phyloP scores from a whole-genome alignment of 2,797 vertebrate genomes.

The Leptatherina wallacei region DNA sequence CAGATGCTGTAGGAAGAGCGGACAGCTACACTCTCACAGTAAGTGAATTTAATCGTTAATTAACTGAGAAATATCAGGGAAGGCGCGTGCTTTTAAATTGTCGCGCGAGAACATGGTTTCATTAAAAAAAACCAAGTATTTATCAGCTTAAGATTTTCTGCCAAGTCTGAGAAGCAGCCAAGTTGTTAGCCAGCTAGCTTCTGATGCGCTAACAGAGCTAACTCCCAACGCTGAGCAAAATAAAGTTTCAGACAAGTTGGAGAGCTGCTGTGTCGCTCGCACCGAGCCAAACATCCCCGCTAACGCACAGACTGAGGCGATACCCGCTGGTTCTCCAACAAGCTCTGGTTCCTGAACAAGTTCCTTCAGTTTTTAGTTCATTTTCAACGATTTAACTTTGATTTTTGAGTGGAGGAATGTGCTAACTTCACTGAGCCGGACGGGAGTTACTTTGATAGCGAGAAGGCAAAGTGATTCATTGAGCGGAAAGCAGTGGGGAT shows the following conservation, averaged over 20 bases:
- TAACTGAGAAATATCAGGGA: neutral
- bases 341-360: neutral
- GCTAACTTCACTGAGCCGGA: constrained; percentile 44
- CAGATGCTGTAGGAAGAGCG: constrained; percentile 71
- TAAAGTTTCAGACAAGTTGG: constrained; percentile 64
- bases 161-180: constrained; percentile 4
- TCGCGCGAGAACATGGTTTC: neutral
- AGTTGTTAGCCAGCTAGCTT: constrained; percentile 48
- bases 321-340: neutral
- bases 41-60: constrained; percentile 58
- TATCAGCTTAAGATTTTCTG: constrained; percentile 45
- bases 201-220: constrained; percentile 44
- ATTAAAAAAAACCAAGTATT: neutral
- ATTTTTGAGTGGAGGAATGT: constrained; percentile 78
- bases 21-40: constrained; percentile 64
- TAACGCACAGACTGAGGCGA: too few species aligned
- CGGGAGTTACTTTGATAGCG: constrained; percentile 5
- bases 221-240: constrained; percentile 37
- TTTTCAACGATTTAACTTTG: constrained; percentile 61
- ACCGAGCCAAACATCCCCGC: accelerated
- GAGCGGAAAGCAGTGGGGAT: neutral
- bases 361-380: constrained; percentile 8
- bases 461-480: neutral
- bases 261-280: neutral
- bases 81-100: neutral